A percentile compares a stretch with the other conserved stretches of the same genome.
These are phyloP conservation scores for Microchrysa polita DNA, from an alignment of 2,888 invertebrate genomes.

Conservation along the genomic window DNA sequence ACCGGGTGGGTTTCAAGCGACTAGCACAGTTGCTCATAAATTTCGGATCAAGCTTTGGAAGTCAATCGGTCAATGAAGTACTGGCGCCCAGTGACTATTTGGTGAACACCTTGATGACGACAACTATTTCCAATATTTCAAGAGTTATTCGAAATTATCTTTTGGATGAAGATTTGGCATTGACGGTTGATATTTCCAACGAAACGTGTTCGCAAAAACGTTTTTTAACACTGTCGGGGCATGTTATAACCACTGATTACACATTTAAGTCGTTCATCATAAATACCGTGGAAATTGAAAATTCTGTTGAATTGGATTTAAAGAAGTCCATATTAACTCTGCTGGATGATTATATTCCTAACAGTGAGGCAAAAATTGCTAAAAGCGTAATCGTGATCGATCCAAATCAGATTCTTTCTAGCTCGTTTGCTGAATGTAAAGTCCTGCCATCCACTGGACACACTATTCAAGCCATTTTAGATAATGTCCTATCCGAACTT, in stretches of 20 bases:
- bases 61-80: slow-evolving; percentile 36
- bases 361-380: slow-evolving; percentile 13
- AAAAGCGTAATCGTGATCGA: slow-evolving; percentile 27
- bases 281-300: slow-evolving; percentile 35
- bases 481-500: slow-evolving; percentile 21
- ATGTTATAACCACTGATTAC: slow-evolving; percentile 30
- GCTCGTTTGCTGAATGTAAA: slow-evolving; percentile 30
- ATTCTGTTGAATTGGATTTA: slow-evolving; percentile 17
- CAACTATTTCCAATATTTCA: slow-evolving; percentile 35
- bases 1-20: slow-evolving; percentile 31
- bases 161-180: slow-evolving; percentile 30
- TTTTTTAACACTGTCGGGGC: slow-evolving; percentile 30
- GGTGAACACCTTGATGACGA: slow-evolving; percentile 33
- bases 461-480: slow-evolving; percentile 29
- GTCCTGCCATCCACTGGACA: slow-evolving; percentile 25
- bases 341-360: slow-evolving; percentile 34
- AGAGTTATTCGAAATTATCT: slow-evolving; percentile 30
- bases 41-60: slow-evolving; percentile 37
- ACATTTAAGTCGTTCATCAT: slow-evolving; percentile 33
- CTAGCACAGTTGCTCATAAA: slow-evolving; percentile 30
- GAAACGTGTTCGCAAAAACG: slow-evolving; percentile 39
- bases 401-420: slow-evolving; percentile 1
- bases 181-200: slow-evolving; percentile 33
- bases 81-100: slow-evolving; percentile 33
- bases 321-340: slow-evolving; percentile 26